A percentile compares a stretch with the other conserved stretches of the same genome.
Evolutionary conservation across 2,797 vertebrate species (phyloP).

Genomic region (Pachyuromys duprasi): DNA sequence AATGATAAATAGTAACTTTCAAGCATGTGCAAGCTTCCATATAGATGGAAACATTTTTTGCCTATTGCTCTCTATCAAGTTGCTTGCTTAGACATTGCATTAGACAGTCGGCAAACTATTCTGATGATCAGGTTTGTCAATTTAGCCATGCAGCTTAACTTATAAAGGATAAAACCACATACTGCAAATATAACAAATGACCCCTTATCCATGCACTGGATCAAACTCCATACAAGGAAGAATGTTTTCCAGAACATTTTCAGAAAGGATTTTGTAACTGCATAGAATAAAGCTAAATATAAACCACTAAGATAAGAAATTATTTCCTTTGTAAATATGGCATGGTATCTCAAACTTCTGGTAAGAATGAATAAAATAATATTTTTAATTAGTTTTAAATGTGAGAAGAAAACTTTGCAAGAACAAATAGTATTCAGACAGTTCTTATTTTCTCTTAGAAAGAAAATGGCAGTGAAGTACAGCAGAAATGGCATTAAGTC

Average conservation of each 20-base stretch:
- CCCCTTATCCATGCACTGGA: neutral
- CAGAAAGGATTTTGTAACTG: neutral
- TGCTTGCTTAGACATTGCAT: neutral
- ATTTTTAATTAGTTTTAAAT: constrained; percentile 20
- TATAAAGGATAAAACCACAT: constrained; percentile 25
- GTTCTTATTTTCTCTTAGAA: neutral
- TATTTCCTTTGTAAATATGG: neutral
- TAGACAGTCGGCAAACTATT: constrained; percentile 7
- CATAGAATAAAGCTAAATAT: neutral
- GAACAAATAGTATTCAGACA: neutral
- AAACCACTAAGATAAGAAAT: neutral
- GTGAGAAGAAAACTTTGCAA: neutral
- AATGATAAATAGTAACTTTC: constrained; percentile 45
- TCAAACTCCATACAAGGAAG: neutral
- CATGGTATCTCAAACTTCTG: neutral
- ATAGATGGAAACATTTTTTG: neutral
- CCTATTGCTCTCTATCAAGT: neutral
- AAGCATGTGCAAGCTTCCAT: neutral
- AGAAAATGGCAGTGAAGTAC: neutral
- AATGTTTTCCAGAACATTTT: neutral
- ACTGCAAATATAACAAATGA: neutral
- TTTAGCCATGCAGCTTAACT: neutral
- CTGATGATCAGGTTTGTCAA: neutral
- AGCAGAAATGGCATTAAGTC: neutral
- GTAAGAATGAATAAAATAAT: neutral